Conservation (phyloP, 2,113 vertebrate species). For the Phalacrocorax carbo region DNA sequence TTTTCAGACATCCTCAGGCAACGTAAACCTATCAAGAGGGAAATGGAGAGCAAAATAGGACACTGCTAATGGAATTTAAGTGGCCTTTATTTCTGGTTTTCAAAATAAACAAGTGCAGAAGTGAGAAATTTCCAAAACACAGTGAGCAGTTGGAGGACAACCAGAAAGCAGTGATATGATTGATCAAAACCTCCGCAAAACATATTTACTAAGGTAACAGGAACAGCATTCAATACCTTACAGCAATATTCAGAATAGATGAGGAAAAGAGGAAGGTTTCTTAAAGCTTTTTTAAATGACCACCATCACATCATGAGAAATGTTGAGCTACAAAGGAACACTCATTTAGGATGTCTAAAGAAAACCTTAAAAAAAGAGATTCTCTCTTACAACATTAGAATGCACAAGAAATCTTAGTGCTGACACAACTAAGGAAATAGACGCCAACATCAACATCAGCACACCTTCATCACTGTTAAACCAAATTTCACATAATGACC, state of each 20-base stretch:
- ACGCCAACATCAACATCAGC: background rate
- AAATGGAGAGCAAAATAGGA: background rate
- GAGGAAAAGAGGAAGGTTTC: background rate
- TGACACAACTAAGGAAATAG: background rate
- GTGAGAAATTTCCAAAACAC: background rate
- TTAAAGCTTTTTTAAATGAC: background rate
- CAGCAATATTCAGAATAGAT: slow-evolving; percentile 9
- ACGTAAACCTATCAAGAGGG: background rate
- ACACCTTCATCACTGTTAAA: background rate
- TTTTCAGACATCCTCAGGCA: background rate
- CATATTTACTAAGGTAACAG: background rate
- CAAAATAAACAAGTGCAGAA: background rate
- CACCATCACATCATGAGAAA: background rate
- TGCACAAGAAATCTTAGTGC: background rate
- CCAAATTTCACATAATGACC: background rate
- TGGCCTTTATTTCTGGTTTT: background rate
- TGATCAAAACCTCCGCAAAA: background rate
- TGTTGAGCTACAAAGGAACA: background rate
- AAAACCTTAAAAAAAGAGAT: background rate
- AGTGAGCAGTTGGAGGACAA: background rate
- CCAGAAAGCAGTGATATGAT: background rate
- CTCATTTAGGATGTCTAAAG: background rate
- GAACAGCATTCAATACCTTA: background rate
- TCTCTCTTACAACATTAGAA: background rate
- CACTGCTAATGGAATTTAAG: background rate